Evolutionary conservation across 2,888 invertebrate genomes (phyloP).

Genomic region (Limulus polyphemus): DNA sequence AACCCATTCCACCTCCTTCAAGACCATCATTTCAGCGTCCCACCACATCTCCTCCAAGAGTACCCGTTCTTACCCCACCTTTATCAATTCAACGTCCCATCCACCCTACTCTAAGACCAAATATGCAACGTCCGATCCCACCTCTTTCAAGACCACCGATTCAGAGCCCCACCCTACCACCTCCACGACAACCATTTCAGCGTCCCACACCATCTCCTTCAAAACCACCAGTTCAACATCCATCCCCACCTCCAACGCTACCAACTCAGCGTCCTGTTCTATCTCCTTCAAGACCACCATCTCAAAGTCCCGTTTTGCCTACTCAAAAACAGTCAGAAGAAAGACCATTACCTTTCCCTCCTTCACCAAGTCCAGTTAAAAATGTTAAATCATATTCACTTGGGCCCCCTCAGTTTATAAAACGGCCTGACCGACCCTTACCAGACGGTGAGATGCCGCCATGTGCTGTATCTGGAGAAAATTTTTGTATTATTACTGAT

Average conservation of each 20-base stretch:
- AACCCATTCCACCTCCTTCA: constrained; percentile 4
- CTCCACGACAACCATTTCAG: constrained; percentile 6
- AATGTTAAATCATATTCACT: neutral
- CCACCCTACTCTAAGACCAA: too few relatives aligned
- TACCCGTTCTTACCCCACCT: too few relatives aligned
- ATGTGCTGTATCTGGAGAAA: constrained; percentile 24
- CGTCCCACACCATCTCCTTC: constrained; percentile 4
- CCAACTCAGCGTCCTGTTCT: constrained; percentile 5
- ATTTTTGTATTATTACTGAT: constrained; percentile 26
- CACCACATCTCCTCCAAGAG: neutral
- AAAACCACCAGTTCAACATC: constrained; percentile 7
- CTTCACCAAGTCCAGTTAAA: constrained; percentile 3
- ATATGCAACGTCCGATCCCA: neutral
- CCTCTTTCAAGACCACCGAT: constrained; percentile 6
- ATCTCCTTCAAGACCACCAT: constrained; percentile 5
- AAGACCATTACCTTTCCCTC: constrained; percentile 7
- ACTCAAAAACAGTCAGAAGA: constrained; percentile 3
- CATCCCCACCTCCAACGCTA: constrained; percentile 8
- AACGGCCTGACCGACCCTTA: constrained; percentile 23
- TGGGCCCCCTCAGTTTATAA: constrained; percentile 18
- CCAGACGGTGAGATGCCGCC: constrained; percentile 24
- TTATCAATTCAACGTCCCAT: too few relatives aligned
- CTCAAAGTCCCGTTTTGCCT: constrained; percentile 2
- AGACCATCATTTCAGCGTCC: constrained; percentile 1
- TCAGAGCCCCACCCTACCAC: constrained; percentile 6